Percentiles rank a stretch among this genome's conserved stretches.
Evolutionary conservation across 1,140 invertebrate species (phyloP).

Genomic region (Aphelenchoides besseyi): DNA sequence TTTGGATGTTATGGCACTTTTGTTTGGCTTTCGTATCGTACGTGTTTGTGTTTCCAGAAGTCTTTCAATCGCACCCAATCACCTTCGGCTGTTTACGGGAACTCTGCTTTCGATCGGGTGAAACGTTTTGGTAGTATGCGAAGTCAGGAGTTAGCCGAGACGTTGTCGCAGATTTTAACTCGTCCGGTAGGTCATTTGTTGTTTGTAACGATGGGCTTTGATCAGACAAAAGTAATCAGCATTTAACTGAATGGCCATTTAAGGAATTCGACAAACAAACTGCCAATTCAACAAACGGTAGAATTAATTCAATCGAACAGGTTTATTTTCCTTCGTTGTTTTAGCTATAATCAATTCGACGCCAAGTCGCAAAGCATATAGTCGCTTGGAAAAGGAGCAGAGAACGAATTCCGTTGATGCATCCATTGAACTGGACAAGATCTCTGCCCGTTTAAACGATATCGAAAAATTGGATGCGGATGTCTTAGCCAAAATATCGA

Average conservation of each 20-base stretch:
- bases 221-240: neutral
- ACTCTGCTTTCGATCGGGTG: conserved; percentile 30
- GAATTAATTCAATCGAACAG: neutral
- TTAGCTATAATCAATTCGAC: too few species aligned
- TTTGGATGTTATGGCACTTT: conserved; percentile 1
- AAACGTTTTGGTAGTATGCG: conserved; percentile 42
- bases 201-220: neutral
- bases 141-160: conserved; percentile 33
- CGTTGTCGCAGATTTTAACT: neutral
- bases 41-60: neutral
- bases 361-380: conserved; percentile 23
- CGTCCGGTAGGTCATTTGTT: neutral
- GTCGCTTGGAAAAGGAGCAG: conserved; percentile 29
- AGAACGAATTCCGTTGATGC: conserved; percentile 20
- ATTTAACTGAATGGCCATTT: too few species aligned
- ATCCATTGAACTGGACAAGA: conserved; percentile 36
- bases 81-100: neutral
- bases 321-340: neutral
- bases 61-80: neutral
- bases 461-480: conserved; percentile 27
- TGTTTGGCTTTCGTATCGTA: neutral
- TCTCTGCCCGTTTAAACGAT: conserved; percentile 32
- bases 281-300: neutral
- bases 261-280: neutral
- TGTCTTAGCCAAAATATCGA: conserved; percentile 28